Evolutionary conservation across 1,140 invertebrate species (phyloP).

Genomic region (Oedothorax gibbosus): DNA sequence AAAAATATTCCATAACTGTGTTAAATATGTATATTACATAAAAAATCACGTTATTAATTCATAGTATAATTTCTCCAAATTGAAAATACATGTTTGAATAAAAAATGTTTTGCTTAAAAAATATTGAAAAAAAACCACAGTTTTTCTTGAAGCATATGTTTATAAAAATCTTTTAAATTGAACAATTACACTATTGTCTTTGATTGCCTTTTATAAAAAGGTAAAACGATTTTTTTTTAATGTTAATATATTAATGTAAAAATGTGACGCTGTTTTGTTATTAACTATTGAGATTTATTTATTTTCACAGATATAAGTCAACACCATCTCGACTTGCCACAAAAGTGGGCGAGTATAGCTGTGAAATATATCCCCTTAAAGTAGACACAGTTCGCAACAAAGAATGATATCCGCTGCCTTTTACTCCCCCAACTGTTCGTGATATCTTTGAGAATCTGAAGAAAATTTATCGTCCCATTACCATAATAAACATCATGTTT

Average conservation of each 20-base stretch:
- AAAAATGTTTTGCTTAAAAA: too few species aligned
- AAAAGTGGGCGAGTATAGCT: constrained; percentile 32
- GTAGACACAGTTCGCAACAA: constrained; percentile 2
- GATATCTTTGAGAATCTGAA: constrained; percentile 37
- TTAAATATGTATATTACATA: too few species aligned
- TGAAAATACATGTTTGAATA: too few species aligned
- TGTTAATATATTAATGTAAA: neutral
- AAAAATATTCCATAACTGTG: too few species aligned
- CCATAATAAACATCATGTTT: constrained; percentile 48
- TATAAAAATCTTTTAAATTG: too few species aligned
- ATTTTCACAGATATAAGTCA: too few species aligned
- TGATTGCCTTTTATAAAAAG: too few species aligned
- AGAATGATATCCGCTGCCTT: constrained; percentile 17
- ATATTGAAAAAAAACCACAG: too few species aligned
- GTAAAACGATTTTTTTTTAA: neutral
- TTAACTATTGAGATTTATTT: constrained; percentile 22
- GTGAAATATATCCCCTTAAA: constrained; percentile 30
- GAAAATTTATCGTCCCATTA: constrained; percentile 50
- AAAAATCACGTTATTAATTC: too few species aligned
- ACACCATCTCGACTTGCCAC: constrained; percentile 29
- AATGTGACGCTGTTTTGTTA: neutral
- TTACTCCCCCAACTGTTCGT: constrained; percentile 44
- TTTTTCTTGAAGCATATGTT: too few species aligned
- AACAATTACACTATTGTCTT: too few species aligned
- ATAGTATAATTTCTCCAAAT: too few species aligned